Base-by-base conservation (phyloP, 2,797 vertebrate genomes). In the Manis pentadactyla region DNA sequence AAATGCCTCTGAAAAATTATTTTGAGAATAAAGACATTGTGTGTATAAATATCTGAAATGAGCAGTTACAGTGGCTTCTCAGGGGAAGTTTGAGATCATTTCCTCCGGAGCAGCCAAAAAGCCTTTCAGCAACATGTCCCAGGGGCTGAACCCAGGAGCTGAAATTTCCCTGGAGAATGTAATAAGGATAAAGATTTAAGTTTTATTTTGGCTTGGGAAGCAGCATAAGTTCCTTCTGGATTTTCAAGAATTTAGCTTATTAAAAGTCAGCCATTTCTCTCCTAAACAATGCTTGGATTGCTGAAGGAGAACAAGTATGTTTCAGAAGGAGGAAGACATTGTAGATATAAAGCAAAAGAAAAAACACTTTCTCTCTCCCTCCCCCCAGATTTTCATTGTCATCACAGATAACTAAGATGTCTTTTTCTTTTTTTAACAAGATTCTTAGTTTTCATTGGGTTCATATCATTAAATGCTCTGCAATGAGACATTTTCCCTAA, bases 171-270 rank as follows among this genome's bases (percentile, higher is more conserved):
- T 59, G 37, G 75, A 75, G 97, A 92, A 29, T 37, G 9, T 46
- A 78, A 29, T 64, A 73, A 95, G 61, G 18, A 69, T 63, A 90
- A 95, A 97, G 86, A 71, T 25, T 55, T 66, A 74, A 53, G 86
- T 95, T 95, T 88, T 79, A 74, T 73, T 95, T 95, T 95, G 42
- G 74, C 21, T 73, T 95, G 37, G 27, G 23, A 92, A 89, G n/a
- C 3, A 19, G 87, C 68, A 71, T 61, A 51, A 90, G 46, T 94
- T 86, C 39, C 61, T 92, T 77, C 57, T 93, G 61, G 71, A 93
- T 66, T 87, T 92, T 63, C n/a, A 61, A 92, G 73, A 68, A 79
- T 63, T 91, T 42, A 89, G 64, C 49, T 78, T 94, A 78, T 92
- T 66, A 87, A 75, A 94, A 94, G 63, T n/a, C 57, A 59, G 79